Base-by-base conservation (phyloP, 2,113 vertebrate genomes). In the Condylura cristata region DNA sequence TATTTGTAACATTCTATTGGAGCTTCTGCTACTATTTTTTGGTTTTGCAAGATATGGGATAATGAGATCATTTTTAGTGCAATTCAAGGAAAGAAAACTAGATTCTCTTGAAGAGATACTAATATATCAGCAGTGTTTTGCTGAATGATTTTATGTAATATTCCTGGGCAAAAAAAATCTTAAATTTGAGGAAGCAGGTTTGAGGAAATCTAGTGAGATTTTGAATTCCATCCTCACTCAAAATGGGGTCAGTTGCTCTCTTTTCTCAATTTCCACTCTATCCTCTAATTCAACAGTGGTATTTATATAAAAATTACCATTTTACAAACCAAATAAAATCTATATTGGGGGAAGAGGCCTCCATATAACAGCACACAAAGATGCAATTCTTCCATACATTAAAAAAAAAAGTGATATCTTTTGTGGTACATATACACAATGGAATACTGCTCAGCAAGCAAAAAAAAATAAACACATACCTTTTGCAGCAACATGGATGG, bases 71-170 rank as follows among this genome's bases (percentile, higher is more conserved):
- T 37, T 70, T 70, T 32, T 20, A 70, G 20, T 70, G 26, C 34
- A 86, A n/a, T 68, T 89, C n/a, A 75, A 58, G 53, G 61, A 53
- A 91, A 83, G 79, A 75, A 94, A 93, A 87, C 39, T 28, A 82
- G 48, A 14, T 63, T 86, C 65, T 80, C 30, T 79, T 84, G 76
- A 65, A 87, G 71, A 48, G 14, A 65, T 74, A 90, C 30, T 71
- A 68, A 37, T 90, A 39, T 72, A 26, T 90, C 41, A 70, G 9
- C 5, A 87, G 1, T 84, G 32, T 93, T 92, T 86, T 53, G 6
- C 17, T 34, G 60, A 83, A 84, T 93, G 58, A 44, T 63, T 79
- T 93, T 86, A 20, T 86, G 1, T 65, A 61, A 30, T 93, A 76
- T 76, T 95, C 37, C 53, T 66, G 79, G 56, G 72, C 24, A 83